phyloP scores from a whole-genome alignment of 2,113 vertebrate species.

The Peromyscus leucopus region DNA sequence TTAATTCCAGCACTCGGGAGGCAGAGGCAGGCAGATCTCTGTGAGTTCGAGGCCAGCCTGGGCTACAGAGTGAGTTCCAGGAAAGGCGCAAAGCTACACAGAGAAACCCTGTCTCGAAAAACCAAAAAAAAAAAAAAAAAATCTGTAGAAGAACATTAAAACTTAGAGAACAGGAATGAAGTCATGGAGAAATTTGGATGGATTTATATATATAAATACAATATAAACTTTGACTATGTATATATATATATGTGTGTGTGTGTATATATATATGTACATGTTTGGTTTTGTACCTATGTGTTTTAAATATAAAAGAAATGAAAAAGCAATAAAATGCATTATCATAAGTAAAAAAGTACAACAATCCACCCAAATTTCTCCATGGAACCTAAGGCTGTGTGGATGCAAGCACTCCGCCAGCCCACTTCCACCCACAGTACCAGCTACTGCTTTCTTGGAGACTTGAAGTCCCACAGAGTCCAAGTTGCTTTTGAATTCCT shows the following conservation, averaged over 20 bases:
- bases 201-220: not conserved
- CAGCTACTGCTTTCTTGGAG: not conserved
- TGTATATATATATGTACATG: not conserved
- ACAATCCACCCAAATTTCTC: not conserved
- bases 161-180: not conserved
- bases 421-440: not conserved
- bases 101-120: too few relatives aligned
- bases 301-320: not conserved
- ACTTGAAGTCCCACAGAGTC: not conserved
- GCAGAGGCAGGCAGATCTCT: too few relatives aligned
- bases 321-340: not conserved
- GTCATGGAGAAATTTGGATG: not conserved
- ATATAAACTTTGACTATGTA: not conserved
- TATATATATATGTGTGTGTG: not conserved
- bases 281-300: not conserved
- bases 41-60: too few relatives aligned
- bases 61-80: too few relatives aligned
- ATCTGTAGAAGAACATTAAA: conserved; percentile 9
- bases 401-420: not conserved
- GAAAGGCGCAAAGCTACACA: too few relatives aligned
- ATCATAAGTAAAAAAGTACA: not conserved
- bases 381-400: not conserved
- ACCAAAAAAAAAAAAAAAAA: not conserved
- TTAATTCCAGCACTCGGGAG: too few relatives aligned
- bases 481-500: not conserved